Base-by-base conservation (phyloP, 2,888 invertebrate genomes). In the Tinea semifulvella region DNA sequence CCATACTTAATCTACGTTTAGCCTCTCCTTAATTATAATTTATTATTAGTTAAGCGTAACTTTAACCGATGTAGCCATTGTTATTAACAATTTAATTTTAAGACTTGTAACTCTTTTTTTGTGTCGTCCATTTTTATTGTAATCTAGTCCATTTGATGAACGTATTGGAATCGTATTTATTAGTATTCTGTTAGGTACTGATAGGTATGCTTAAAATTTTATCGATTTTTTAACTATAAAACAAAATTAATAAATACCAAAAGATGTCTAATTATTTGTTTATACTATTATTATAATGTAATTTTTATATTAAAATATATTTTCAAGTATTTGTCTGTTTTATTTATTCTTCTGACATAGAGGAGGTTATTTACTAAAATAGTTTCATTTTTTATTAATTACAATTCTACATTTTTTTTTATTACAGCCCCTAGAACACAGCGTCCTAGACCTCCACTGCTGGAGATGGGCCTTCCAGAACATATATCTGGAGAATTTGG, bases 231-330 rank as follows among this genome's bases (percentile, higher is more conserved):
- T 11, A 27, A 31, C 7, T 31, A 11, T 31, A 14, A 31, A 31
- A 2, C 13, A 31, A 4, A 14, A n/a, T 20, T 22, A 40, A 40
- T 40, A 13, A 40, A 22, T 11, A 40, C 40, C 20, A 40, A 40
- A 36, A 19, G 5, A 31, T 25, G 25, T 25, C 8, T 25, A 25
- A 25, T 7, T 31, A 45, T 45, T 25, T 48, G 48, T 74, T 70
- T 70, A 73, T 67, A 68, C 63, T 56, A 52, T 64, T 60, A 60
- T 67, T 65, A 63, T 58, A 61, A 64, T 68, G 60, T 65, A 65
- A 64, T 69, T 73, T 55, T 73, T 71, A 64, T 71, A 76, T 66
- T 76, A 74, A 76, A 31, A 70, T 72, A 63, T 75, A 75, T 76
- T 75, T 76, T 71, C 56, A 58, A 70, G 58, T 61, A 56, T 31